phyloP scores from a whole-genome alignment of 2,797 vertebrate genomes.

The Sebastes diaconus region DNA sequence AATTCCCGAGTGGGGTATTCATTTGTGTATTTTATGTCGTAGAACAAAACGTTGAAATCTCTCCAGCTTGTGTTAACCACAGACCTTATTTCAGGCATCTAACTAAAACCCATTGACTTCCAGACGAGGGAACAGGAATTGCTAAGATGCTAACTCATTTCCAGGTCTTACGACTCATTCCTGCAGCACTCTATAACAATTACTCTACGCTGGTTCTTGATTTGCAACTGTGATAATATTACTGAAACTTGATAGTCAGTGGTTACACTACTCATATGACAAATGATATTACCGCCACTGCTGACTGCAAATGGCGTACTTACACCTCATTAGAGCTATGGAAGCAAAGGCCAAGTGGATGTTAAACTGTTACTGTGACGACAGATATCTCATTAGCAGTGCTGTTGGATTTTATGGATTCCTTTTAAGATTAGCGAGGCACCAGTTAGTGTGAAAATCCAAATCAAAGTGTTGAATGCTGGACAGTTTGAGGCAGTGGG shows the following conservation, averaged over 20 bases:
- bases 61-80: too few species aligned
- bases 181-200: not conserved
- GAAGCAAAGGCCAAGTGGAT: not conserved
- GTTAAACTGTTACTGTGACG: conserved; percentile 1
- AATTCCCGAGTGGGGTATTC: too few species aligned
- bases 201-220: not conserved
- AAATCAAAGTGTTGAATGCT: not conserved
- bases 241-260: not conserved
- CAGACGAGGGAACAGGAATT: too few species aligned
- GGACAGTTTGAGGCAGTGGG: not conserved
- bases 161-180: too few species aligned
- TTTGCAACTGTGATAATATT: not conserved
- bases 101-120: too few species aligned
- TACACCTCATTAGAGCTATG: conserved; percentile 1
- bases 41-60: too few species aligned
- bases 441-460: not conserved
- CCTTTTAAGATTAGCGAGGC: not conserved
- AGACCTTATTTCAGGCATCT: too few species aligned
- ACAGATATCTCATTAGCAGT: conserved; percentile 9
- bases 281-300: not conserved
- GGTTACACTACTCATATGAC: not conserved
- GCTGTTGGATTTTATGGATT: conserved; percentile 4
- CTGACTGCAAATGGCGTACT: not conserved
- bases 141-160: too few species aligned
- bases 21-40: too few species aligned